These are phyloP conservation scores for Calypte anna DNA, from an alignment of 2,113 vertebrate species.

Conservation along the genomic window DNA sequence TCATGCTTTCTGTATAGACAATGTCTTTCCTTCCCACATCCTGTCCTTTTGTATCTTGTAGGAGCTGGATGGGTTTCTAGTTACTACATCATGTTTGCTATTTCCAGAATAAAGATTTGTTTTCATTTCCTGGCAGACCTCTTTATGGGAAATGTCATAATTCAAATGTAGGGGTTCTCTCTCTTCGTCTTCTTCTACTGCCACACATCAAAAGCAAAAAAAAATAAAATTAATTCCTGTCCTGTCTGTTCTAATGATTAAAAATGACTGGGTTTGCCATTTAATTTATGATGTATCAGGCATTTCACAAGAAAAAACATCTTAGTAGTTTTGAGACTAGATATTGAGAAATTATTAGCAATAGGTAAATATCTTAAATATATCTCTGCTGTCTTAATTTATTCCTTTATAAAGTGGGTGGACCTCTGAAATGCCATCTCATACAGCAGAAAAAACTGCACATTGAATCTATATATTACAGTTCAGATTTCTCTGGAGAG, in stretches of 20 bases:
- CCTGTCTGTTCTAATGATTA: not conserved
- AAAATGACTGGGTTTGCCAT: not conserved
- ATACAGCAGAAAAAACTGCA: not conserved
- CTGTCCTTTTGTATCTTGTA: not conserved
- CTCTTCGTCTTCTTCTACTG: not conserved
- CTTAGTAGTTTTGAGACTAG: not conserved
- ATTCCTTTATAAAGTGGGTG: not conserved
- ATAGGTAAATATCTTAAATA: not conserved
- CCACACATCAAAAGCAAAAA: not conserved
- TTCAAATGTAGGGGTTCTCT: not conserved
- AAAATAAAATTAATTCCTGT: not conserved
- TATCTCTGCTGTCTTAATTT: not conserved
- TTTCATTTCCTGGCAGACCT: slow-evolving; percentile 11
- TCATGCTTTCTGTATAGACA: not conserved
- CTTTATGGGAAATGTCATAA: not conserved
- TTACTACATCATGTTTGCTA: not conserved
- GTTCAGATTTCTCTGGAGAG: not conserved
- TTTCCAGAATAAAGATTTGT: not conserved
- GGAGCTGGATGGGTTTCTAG: not conserved
- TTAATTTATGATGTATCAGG: not conserved
- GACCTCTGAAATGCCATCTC: not conserved
- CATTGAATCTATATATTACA: not conserved
- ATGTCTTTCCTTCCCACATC: not conserved
- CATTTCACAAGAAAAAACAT: not conserved
- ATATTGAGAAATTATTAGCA: not conserved